phyloP scores from a whole-genome alignment of 1,140 invertebrate species.

The Trichomalopsis sarcophagae region DNA sequence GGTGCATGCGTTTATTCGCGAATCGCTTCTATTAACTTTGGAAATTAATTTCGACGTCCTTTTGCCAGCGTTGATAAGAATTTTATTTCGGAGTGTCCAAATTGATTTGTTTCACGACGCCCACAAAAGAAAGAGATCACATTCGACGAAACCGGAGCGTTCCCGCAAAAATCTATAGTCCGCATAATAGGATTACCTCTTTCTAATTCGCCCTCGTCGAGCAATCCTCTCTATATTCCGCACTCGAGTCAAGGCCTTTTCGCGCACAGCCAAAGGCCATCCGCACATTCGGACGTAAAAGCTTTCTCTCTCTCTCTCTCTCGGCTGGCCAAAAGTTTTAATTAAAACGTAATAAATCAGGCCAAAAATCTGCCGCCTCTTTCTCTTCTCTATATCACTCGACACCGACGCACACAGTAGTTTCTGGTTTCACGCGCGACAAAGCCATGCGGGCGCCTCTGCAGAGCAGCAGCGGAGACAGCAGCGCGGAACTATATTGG shows the following conservation, averaged over 20 bases:
- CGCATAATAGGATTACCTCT: slow-evolving; percentile 8
- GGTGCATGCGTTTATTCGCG: background rate
- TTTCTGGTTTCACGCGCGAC: slow-evolving; percentile 55
- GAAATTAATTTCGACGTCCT: slow-evolving; percentile 8
- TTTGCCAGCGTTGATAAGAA: background rate
- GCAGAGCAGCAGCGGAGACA: background rate
- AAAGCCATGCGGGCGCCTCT: slow-evolving; percentile 45
- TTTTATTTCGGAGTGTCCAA: background rate
- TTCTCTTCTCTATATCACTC: background rate
- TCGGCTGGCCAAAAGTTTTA: slow-evolving; percentile 23
- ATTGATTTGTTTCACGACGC: background rate
- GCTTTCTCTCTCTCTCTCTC: no score
- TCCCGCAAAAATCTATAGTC: slow-evolving; percentile 16
- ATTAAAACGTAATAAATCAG: slow-evolving; percentile 49
- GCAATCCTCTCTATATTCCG: background rate
- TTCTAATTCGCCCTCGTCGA: slow-evolving; percentile 21
- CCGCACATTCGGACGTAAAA: background rate
- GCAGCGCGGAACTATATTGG: slow-evolving; percentile 55
- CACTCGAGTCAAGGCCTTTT: background rate
- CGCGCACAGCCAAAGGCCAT: background rate
- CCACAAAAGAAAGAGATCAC: background rate
- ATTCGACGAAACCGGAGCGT: background rate
- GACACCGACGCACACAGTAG: slow-evolving; percentile 14
- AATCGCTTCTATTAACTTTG: slow-evolving; percentile 6
- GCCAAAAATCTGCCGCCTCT: background rate